Evolutionary conservation across 2,113 vertebrate genomes (phyloP), one percentile per base, ranked within the genome.

Genomic region (Nothocercus nigrocapillus): DNA sequence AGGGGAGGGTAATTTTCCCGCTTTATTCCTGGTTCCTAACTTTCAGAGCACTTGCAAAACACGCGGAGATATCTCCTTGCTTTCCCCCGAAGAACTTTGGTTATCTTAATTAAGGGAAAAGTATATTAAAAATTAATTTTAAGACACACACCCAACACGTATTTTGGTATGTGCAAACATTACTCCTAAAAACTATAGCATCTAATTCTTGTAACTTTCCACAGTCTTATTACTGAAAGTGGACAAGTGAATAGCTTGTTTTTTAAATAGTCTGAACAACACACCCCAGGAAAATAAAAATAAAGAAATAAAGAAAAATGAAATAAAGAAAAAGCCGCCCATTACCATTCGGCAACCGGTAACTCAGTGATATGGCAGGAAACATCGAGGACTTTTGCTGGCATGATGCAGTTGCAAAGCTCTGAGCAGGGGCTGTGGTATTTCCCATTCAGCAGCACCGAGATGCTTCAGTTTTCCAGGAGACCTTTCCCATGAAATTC

Each of bases 121-220:
- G 3, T n/a, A 45, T 17, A 36, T 28, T 61, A 51, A 76, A 90
- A 68, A 53, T 7, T 25, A n/a, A n/a, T 67, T 34, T 72, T 38
- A 87, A 85, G 25, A 38, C 42, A 72, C 4, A 78, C 47, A 63
- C 0, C 5, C 4, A 36, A 42, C 78, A 34, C 2, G 8, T 21
- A 45, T 32, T 54, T 38, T 18, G 21, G 63, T 8, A 6, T 8
- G 11, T 28, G 6, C 8, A 73, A 45, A 7, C 3, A 5, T 6
- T 51, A 2, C 28, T 61, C 34, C n/a, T 38, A 28, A 61, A 82
- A 74, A 44, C 3, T 2, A 20, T 2, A 17, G 11, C 20, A 47
- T 81, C 4, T 15, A 5, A 8, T 15, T 13, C 34, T 67, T 25
- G 25, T 13, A 84, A 38, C 0, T 2, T 49, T 13, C 82, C 4